These are phyloP conservation scores for Tromatobia lineatoria DNA, from an alignment of 2,888 invertebrate genomes.

Conservation along the genomic window DNA sequence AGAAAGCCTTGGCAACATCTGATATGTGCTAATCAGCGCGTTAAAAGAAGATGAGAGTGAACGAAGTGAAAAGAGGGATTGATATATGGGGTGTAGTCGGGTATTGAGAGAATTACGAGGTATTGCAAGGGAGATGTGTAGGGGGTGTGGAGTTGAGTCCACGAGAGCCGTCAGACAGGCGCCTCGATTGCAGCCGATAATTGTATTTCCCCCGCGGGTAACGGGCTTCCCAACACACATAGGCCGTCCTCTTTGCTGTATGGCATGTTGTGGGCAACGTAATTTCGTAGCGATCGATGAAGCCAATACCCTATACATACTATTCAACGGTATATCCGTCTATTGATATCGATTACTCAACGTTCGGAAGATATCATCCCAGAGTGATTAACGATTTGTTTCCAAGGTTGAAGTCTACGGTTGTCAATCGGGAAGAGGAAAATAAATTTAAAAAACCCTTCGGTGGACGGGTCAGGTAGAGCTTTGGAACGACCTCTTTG, in stretches of 20 bases:
- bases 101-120: conserved; percentile 25
- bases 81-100: neutral
- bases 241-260: conserved; percentile 57
- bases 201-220: conserved; percentile 73
- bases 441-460: neutral
- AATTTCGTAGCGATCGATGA: conserved; percentile 47
- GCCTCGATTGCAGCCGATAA: conserved; percentile 75
- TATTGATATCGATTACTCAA: conserved; percentile 50
- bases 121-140: conserved; percentile 2
- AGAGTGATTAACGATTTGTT: neutral
- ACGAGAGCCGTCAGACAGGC: conserved; percentile 59
- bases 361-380: conserved; percentile 34
- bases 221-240: conserved; percentile 53
- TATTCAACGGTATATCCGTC: conserved; percentile 4
- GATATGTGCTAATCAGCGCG: conserved; percentile 1
- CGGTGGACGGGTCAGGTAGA: neutral
- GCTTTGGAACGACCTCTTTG: no score
- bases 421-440: neutral
- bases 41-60: neutral
- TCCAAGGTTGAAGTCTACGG: neutral
- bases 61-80: conserved; percentile 3
- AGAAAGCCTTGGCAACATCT: neutral
- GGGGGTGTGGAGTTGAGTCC: conserved; percentile 19
- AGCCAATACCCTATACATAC: conserved; percentile 3
- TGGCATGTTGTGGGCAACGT: conserved; percentile 47